Conservation (phyloP, 2,113 vertebrate genomes). For the Silurus glanis region DNA sequence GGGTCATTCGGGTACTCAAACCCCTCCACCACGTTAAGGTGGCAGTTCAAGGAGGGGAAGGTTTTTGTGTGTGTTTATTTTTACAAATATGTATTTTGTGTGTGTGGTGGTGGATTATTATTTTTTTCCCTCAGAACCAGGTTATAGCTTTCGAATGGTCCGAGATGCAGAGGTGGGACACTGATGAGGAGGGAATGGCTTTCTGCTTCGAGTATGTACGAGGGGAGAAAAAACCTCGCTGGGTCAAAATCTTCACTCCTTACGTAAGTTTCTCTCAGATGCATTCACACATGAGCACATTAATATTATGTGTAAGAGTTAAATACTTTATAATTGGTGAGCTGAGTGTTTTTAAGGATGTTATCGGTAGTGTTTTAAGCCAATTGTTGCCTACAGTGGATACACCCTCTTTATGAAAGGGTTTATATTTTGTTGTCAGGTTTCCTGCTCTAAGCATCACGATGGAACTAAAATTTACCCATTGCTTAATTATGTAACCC, state of each 20-base stretch:
- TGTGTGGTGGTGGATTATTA: background rate
- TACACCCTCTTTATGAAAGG: background rate
- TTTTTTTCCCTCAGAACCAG: constrained; percentile 79
- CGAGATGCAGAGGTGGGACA: constrained; percentile 98
- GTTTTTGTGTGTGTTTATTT: background rate
- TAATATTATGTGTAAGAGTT: background rate
- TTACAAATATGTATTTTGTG: background rate
- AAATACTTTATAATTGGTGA: background rate
- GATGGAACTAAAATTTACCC: background rate
- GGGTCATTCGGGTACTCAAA: too few relatives aligned
- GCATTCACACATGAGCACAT: background rate
- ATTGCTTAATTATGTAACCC: background rate
- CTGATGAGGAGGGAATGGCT: constrained; percentile 95
- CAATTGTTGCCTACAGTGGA: background rate
- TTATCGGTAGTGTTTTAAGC: background rate
- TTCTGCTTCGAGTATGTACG: constrained; percentile 96
- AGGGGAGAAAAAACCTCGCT: constrained; percentile 94
- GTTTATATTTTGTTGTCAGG: background rate
- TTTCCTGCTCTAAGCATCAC: background rate
- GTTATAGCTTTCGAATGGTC: constrained; percentile 94
- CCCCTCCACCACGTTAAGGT: too few relatives aligned
- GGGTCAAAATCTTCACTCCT: constrained; percentile 86
- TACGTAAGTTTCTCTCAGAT: constrained; percentile 79
- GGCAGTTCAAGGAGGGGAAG: too few relatives aligned
- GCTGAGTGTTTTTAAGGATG: background rate